phyloP scores from a whole-genome alignment of 2,888 invertebrate species.

The Cephonodes hylas region DNA sequence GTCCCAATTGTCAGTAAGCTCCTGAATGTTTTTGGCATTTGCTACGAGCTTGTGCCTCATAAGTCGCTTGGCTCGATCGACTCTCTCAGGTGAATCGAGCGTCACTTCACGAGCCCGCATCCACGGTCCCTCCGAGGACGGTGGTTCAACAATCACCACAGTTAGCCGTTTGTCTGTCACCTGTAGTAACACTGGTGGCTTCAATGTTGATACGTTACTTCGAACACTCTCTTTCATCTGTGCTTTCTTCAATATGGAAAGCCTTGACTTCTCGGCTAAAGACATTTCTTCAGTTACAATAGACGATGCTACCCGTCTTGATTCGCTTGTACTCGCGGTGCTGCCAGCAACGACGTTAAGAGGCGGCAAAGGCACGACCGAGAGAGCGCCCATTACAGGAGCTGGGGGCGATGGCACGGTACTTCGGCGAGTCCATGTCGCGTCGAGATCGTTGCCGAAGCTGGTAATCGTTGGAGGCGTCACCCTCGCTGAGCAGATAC shows the following conservation, averaged over 20 bases:
- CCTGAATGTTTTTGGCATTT: slow-evolving; percentile 53
- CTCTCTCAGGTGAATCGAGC: slow-evolving; percentile 47
- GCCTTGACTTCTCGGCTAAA: slow-evolving; percentile 59
- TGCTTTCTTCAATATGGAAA: slow-evolving; percentile 65
- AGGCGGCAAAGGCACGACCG: background rate
- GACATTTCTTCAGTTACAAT: slow-evolving; percentile 37
- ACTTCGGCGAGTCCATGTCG: slow-evolving; percentile 27
- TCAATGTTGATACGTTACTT: slow-evolving; percentile 38
- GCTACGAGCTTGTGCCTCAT: slow-evolving; percentile 64
- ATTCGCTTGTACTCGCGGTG: background rate
- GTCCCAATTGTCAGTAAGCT: slow-evolving; percentile 68
- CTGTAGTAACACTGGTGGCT: slow-evolving; percentile 64
- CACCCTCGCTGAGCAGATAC: slow-evolving; percentile 60
- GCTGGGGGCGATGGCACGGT: background rate
- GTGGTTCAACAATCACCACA: slow-evolving; percentile 59
- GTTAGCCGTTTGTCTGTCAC: slow-evolving; percentile 56
- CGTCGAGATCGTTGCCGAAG: slow-evolving; percentile 22
- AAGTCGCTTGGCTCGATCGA: slow-evolving; percentile 53
- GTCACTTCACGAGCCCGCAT: slow-evolving; percentile 39
- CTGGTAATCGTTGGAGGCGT: background rate
- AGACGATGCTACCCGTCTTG: slow-evolving; percentile 1
- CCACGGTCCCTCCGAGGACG: slow-evolving; percentile 35
- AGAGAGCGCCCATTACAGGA: background rate
- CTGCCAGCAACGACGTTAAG: background rate
- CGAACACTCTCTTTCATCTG: slow-evolving; percentile 49